Evolutionary conservation across 2,113 vertebrate species (phyloP).

Genomic region (Odocoileus hemionus): DNA sequence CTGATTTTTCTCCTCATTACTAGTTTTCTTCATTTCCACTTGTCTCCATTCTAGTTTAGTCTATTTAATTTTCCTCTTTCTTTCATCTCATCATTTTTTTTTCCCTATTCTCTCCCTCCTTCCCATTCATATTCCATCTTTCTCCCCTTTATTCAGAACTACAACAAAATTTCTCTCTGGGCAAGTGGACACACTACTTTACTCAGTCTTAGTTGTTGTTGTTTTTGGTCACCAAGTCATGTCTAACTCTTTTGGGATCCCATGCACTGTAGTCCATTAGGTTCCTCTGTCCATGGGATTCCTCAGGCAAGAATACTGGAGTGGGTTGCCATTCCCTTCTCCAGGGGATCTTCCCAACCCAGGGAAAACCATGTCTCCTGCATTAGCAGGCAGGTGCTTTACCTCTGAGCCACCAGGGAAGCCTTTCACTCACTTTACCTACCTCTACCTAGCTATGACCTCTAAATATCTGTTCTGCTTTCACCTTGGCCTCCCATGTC

Average conservation of each 20-base stretch:
- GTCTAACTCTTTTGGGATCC: neutral
- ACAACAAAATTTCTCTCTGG: neutral
- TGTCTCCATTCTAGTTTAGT: neutral
- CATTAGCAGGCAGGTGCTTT: neutral
- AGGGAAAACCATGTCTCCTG: neutral
- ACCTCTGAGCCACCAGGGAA: neutral
- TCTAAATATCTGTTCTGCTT: neutral
- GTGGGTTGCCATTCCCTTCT: neutral
- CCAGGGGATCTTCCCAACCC: neutral
- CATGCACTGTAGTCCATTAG: neutral
- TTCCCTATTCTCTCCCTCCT: neutral
- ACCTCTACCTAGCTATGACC: neutral
- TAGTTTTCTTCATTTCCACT: neutral
- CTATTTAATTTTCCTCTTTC: neutral
- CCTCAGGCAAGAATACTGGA: neutral
- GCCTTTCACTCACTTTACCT: neutral
- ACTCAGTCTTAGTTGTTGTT: neutral
- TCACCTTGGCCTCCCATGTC: neutral
- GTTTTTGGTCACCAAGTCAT: neutral
- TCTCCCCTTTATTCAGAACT: conserved; percentile 5
- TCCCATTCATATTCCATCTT: neutral
- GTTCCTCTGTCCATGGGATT: neutral
- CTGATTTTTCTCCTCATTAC: neutral
- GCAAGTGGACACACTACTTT: neutral
- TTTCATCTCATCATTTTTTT: neutral